phyloP scores from a whole-genome alignment of 2,113 vertebrate species.

The Puma concolor region DNA sequence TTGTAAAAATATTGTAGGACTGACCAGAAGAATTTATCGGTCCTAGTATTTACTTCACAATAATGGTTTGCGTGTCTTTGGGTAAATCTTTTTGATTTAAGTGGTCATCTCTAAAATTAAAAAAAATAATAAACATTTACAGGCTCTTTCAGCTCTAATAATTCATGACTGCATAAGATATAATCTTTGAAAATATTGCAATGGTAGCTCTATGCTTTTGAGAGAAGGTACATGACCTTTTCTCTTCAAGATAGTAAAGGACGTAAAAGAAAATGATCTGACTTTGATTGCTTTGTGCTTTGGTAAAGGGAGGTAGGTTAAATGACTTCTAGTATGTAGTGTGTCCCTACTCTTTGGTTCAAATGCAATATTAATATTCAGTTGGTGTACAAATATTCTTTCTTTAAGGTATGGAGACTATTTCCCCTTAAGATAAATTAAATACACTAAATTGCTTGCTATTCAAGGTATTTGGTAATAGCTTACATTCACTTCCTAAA shows the following conservation, averaged over 20 bases:
- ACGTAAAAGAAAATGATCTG: not conserved
- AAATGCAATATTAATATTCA: not conserved
- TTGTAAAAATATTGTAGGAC: not conserved
- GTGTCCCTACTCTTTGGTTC: not conserved
- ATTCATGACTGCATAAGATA: not conserved
- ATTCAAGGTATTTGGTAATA: conserved; percentile 35
- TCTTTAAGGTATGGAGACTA: not conserved
- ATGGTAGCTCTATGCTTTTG: not conserved
- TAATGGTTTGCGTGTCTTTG: not conserved
- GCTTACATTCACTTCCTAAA: not conserved
- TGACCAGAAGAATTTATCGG: not conserved
- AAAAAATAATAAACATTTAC: not conserved
- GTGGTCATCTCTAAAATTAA: not conserved
- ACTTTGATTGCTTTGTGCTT: not conserved
- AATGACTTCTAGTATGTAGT: not conserved
- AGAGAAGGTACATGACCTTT: not conserved
- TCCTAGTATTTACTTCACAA: not conserved
- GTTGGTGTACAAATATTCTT: not conserved
- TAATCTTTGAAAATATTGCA: not conserved
- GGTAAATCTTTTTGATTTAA: not conserved
- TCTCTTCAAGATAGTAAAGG: not conserved
- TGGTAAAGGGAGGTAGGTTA: not conserved
- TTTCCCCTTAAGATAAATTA: not conserved
- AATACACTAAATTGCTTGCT: not conserved
- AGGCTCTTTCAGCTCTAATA: not conserved